phyloP scores from a whole-genome alignment of 2,113 vertebrate species.

The Corvus hawaiiensis region DNA sequence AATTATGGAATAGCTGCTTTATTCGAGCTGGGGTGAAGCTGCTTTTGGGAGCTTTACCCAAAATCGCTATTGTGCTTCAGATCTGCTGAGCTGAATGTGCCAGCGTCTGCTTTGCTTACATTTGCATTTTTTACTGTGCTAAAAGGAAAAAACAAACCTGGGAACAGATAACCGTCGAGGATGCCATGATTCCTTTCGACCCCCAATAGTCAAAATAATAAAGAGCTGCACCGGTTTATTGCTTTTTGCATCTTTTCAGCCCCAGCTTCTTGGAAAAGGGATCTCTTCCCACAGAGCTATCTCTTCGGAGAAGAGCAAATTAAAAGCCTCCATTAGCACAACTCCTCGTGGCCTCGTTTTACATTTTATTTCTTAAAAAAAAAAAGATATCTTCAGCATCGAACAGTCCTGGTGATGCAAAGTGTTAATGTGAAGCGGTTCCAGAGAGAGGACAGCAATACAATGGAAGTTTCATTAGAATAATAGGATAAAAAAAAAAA shows the following conservation, averaged over 20 bases:
- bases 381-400: not conserved
- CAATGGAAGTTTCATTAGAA: constrained; percentile 37
- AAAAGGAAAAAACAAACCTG: not conserved
- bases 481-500: constrained; percentile 6
- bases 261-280: constrained; percentile 53
- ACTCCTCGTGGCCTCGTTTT: constrained; percentile 53
- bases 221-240: constrained; percentile 28
- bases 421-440: constrained; percentile 39
- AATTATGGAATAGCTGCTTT: constrained; percentile 58
- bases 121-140: constrained; percentile 76
- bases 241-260: constrained; percentile 40
- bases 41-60: constrained; percentile 52
- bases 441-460: constrained; percentile 29
- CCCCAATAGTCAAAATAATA: constrained; percentile 51
- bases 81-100: constrained; percentile 51
- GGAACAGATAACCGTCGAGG: constrained; percentile 36
- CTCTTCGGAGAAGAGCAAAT: constrained; percentile 70
- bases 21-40: constrained; percentile 30
- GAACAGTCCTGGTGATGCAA: constrained; percentile 10
- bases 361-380: not conserved
- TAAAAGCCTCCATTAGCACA: constrained; percentile 72
- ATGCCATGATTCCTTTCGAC: constrained; percentile 12
- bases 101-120: constrained; percentile 72
- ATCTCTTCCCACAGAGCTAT: constrained; percentile 47
- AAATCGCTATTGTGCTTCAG: constrained; percentile 56